phyloP scores from a whole-genome alignment of 2,797 vertebrate species.

The Lophius americanus region DNA sequence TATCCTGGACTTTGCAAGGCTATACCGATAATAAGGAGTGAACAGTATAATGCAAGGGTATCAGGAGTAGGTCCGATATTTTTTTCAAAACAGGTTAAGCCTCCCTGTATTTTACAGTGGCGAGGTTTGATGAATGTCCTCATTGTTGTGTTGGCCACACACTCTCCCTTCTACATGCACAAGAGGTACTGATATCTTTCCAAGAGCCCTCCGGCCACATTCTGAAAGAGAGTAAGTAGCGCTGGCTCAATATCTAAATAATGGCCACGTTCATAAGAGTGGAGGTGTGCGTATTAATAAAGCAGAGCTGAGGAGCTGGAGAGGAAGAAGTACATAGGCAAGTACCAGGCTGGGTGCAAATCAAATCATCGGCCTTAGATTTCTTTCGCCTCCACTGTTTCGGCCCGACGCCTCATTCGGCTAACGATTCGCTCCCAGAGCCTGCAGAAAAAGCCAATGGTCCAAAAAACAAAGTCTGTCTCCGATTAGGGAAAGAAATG shows the following conservation, averaged over 20 bases:
- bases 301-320: slow-evolving; percentile 33
- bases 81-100: too few relatives aligned
- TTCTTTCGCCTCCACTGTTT: slow-evolving; percentile 26
- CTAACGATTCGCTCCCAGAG: slow-evolving; percentile 48
- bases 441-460: slow-evolving; percentile 40
- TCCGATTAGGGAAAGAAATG: slow-evolving; percentile 70
- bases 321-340: slow-evolving; percentile 53
- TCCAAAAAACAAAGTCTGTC: slow-evolving; percentile 65
- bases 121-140: slow-evolving; percentile 29
- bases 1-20: too few relatives aligned
- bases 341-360: slow-evolving; percentile 69
- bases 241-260: slow-evolving; percentile 58
- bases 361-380: slow-evolving; percentile 66
- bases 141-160: slow-evolving; percentile 12
- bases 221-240: slow-evolving; percentile 27
- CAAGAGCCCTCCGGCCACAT: slow-evolving; percentile 48
- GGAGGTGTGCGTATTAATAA: slow-evolving; percentile 51
- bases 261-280: slow-evolving; percentile 50
- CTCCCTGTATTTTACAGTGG: background rate
- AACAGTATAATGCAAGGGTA: too few relatives aligned
- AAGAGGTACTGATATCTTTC: slow-evolving; percentile 48
- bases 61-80: too few relatives aligned
- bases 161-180: slow-evolving; percentile 32
- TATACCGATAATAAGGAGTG: too few relatives aligned
- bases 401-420: slow-evolving; percentile 46